Percentiles rank a stretch among this genome's conserved stretches.
Conservation (phyloP, 2,113 vertebrate species). For the Sterrhoptilus dennistouni region DNA sequence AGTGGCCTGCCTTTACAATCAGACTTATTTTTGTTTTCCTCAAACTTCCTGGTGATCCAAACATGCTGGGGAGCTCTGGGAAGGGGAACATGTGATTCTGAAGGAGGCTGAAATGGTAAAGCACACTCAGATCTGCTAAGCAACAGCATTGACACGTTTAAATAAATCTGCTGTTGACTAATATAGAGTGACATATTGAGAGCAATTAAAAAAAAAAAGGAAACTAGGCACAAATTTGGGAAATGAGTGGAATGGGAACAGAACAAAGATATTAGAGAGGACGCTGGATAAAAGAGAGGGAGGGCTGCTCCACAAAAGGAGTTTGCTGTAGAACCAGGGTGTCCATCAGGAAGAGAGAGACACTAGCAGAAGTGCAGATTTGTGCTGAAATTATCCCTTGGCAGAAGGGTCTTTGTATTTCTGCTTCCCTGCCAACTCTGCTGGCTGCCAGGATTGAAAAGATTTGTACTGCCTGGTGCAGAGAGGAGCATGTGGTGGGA, state of each 20-base stretch:
- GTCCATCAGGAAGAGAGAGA: neutral
- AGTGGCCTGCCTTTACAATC: neutral
- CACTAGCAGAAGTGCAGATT: neutral
- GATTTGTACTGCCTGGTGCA: neutral
- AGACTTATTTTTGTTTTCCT: neutral
- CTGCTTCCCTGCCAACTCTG: neutral
- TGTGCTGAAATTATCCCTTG: neutral
- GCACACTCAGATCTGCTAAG: constrained; percentile 49
- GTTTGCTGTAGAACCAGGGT: neutral
- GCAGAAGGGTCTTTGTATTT: neutral
- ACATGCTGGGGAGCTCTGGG: neutral
- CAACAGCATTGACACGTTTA: constrained; percentile 59
- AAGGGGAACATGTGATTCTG: neutral
- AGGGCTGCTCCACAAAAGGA: neutral
- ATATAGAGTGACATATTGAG: constrained; percentile 62
- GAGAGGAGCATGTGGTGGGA: neutral
- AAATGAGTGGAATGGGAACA: constrained; percentile 19
- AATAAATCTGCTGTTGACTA: constrained; percentile 52
- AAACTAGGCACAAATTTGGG: constrained; percentile 18
- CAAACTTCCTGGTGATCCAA: neutral
- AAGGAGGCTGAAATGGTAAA: neutral
- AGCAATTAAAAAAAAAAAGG: constrained; percentile 44
- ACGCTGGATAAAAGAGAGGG: neutral
- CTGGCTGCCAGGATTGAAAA: neutral
- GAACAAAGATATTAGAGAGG: neutral